Evolutionary conservation across 2,113 vertebrate genomes (phyloP).

Genomic region (Tauraco erythrolophus): DNA sequence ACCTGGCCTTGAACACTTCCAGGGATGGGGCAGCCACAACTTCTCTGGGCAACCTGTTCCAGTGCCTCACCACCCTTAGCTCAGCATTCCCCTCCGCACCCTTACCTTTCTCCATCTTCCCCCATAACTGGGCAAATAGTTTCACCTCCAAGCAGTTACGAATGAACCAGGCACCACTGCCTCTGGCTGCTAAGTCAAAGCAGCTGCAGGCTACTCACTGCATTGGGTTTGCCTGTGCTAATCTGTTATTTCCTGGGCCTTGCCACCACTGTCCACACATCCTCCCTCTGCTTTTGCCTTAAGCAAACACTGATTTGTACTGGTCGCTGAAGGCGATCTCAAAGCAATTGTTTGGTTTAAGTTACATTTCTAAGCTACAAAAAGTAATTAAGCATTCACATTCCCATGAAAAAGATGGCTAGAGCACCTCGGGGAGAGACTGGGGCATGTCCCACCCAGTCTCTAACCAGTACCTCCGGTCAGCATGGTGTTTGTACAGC

Average conservation of each 20-base stretch:
- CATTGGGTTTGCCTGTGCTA: not conserved
- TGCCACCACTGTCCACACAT: not conserved
- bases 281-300: not conserved
- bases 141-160: not conserved
- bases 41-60: too few species aligned
- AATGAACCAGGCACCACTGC: not conserved
- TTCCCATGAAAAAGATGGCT: not conserved
- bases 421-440: not conserved
- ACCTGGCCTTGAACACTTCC: too few species aligned
- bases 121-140: not conserved
- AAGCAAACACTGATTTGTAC: not conserved
- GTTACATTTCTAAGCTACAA: not conserved
- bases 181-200: not conserved
- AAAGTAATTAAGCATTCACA: not conserved
- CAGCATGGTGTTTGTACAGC: not conserved
- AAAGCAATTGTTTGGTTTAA: not conserved
- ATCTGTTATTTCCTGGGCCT: not conserved
- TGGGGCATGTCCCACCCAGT: rapidly evolving
- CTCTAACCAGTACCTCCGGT: not conserved
- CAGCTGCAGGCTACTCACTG: not conserved
- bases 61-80: too few species aligned
- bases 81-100: not conserved
- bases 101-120: not conserved
- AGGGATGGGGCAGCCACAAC: too few species aligned
- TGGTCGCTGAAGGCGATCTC: not conserved